A percentile compares a stretch with the other conserved stretches of the same genome.
Evolutionary conservation across 2,113 vertebrate species (phyloP).

Genomic region (Nesogale talazaci): DNA sequence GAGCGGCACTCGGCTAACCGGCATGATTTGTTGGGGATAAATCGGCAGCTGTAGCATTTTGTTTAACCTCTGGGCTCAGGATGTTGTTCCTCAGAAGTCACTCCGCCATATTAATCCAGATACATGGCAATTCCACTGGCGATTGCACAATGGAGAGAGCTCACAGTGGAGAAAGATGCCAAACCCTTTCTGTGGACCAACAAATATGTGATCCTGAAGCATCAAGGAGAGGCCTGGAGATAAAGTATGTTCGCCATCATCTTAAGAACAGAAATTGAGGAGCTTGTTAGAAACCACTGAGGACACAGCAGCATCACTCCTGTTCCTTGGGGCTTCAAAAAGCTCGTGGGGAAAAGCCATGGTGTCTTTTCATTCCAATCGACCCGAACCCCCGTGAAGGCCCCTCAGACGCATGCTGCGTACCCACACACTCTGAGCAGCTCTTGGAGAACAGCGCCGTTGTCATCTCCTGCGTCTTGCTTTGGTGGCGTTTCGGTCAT

Average conservation of each 20-base stretch:
- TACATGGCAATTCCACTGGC: slow-evolving; percentile 1
- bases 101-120: neutral
- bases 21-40: neutral
- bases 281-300: slow-evolving; percentile 3
- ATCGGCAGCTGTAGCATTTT: slow-evolving; percentile 14
- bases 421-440: neutral
- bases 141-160: neutral
- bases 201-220: neutral
- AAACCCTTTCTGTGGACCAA: slow-evolving; percentile 30
- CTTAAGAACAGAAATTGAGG: slow-evolving; percentile 37
- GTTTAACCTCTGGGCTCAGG: neutral
- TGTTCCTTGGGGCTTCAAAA: neutral
- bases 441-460: neutral
- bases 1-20: neutral
- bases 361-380: too few relatives aligned
- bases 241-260: neutral
- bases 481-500: neutral
- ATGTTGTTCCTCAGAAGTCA: slow-evolving; percentile 24
- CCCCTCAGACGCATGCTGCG: neutral
- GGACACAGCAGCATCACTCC: neutral
- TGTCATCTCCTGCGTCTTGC: slow-evolving; percentile 22
- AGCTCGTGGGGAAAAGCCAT: too few relatives aligned
- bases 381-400: too few relatives aligned
- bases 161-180: neutral
- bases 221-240: neutral